A percentile compares a stretch with the other conserved stretches of the same genome.
Evolutionary conservation across 2,797 vertebrate genomes (phyloP).

Genomic region (Sparus aurata): DNA sequence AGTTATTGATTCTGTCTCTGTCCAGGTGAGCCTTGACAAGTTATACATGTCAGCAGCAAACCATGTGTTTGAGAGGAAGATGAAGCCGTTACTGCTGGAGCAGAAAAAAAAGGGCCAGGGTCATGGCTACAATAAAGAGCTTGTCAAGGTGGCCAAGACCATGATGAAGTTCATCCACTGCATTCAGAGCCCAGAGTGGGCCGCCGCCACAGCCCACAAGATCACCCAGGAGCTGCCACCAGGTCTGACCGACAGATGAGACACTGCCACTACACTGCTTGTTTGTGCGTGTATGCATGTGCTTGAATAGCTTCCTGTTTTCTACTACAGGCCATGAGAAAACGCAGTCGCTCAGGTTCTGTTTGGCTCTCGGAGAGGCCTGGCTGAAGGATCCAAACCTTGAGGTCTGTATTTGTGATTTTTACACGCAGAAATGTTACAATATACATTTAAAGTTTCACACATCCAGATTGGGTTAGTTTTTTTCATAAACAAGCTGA

Average conservation of each 20-base stretch:
- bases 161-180: conserved; percentile 92
- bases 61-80: conserved; percentile 90
- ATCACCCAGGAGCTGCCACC: conserved; percentile 94
- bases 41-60: conserved; percentile 92
- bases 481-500: not conserved
- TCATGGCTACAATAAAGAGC: conserved; percentile 83
- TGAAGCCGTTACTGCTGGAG: conserved; percentile 91
- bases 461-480: not conserved
- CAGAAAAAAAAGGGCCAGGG: conserved; percentile 77
- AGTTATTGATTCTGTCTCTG: not conserved
- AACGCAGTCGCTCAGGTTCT: conserved; percentile 91
- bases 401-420: conserved; percentile 81
- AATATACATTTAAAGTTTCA: not conserved
- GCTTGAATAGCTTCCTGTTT: conserved; percentile 21
- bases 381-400: conserved; percentile 89
- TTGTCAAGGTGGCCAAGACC: conserved; percentile 83
- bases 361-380: conserved; percentile 90
- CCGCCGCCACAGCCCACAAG: conserved; percentile 91
- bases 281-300: not conserved
- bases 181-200: conserved; percentile 93
- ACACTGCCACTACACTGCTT: too few relatives aligned
- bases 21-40: conserved; percentile 92
- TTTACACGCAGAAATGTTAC: not conserved
- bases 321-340: conserved; percentile 90
- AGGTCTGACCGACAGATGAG: conserved; percentile 80